phyloP scores from a whole-genome alignment of 2,888 invertebrate genomes.

The Chrysopilus asiliformis region DNA sequence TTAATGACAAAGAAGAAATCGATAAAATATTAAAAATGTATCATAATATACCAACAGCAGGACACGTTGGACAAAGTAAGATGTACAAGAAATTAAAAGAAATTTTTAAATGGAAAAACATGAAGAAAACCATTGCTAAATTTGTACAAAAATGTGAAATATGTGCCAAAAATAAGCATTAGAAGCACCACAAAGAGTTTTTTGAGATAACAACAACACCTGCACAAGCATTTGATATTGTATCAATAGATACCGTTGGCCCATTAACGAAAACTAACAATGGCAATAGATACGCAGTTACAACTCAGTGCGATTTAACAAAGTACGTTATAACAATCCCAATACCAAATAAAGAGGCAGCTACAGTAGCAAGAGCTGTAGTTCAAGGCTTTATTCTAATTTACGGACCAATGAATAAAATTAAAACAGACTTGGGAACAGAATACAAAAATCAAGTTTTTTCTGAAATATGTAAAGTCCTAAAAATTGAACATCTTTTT shows the following conservation, averaged over 20 bases:
- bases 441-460: conserved; percentile 14
- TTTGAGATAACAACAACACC: conserved; percentile 9
- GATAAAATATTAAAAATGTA: background rate
- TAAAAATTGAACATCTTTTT: conserved; percentile 10
- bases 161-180: conserved; percentile 5
- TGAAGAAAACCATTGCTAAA: conserved; percentile 1
- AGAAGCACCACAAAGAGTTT: background rate
- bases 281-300: conserved; percentile 13
- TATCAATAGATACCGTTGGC: conserved; percentile 15
- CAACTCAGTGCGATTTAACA: conserved; percentile 16
- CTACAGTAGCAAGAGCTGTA: conserved; percentile 17
- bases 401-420: conserved; percentile 12
- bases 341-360: conserved; percentile 17
- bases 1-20: no score
- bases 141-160: conserved; percentile 7
- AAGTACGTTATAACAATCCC: conserved; percentile 16
- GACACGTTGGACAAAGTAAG: conserved; percentile 3
- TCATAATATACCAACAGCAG: background rate
- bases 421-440: conserved; percentile 14
- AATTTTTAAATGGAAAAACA: conserved; percentile 1
- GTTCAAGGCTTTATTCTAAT: conserved; percentile 16
- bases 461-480: conserved; percentile 6
- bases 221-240: conserved; percentile 11
- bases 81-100: conserved; percentile 3
- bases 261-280: conserved; percentile 12